phyloP scores from a whole-genome alignment of 2,113 vertebrate genomes.

The Megaceryle maxima region DNA sequence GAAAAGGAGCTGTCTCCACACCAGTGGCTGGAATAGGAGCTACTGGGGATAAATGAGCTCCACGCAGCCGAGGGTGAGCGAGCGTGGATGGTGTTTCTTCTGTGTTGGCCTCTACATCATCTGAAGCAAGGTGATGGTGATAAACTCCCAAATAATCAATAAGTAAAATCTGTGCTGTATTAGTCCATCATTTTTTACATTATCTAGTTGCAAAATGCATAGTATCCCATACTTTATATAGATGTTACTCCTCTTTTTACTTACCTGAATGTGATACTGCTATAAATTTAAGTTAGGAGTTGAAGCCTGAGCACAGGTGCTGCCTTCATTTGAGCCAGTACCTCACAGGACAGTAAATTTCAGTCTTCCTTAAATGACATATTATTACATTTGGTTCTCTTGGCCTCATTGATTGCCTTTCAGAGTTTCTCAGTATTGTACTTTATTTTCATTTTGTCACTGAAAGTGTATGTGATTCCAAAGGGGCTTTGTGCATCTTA shows the following conservation, averaged over 20 bases:
- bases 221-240: no score
- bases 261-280: neutral
- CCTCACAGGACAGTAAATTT: neutral
- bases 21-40: neutral
- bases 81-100: neutral
- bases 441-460: neutral
- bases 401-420: neutral
- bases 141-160: neutral
- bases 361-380: rapidly evolving
- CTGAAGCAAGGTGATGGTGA: neutral
- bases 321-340: neutral
- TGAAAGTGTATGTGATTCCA: neutral
- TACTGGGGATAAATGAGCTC: neutral
- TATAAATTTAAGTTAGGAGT: neutral
- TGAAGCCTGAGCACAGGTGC: neutral
- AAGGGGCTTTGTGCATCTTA: neutral
- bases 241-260: neutral
- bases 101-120: neutral
- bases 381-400: neutral
- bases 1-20: neutral
- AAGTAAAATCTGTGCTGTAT: neutral
- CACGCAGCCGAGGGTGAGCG: neutral
- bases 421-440: neutral
- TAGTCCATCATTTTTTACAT: neutral
- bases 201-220: neutral